phyloP scores from a whole-genome alignment of 2,113 vertebrate genomes.

The Osmerus eperlanus region DNA sequence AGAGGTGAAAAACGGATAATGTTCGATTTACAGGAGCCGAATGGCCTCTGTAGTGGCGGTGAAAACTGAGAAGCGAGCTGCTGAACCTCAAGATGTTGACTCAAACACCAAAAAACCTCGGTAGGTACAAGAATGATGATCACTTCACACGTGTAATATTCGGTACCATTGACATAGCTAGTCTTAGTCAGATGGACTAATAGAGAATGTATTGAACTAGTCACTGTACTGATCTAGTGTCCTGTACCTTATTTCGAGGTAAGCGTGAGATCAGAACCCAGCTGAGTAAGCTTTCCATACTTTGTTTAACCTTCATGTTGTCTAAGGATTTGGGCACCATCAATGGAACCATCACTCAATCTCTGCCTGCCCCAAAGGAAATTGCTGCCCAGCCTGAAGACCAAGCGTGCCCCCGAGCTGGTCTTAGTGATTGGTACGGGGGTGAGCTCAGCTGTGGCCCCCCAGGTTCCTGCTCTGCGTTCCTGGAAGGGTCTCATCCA shows the following conservation, averaged over 20 bases:
- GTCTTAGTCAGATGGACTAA: neutral
- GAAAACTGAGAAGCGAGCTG: conserved; percentile 77
- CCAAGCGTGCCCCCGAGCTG: conserved; percentile 87
- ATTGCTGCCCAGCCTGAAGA: conserved; percentile 91
- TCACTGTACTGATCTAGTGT: neutral
- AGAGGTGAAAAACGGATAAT: neutral
- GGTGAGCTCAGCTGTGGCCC: conserved; percentile 91
- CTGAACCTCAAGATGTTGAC: conserved; percentile 80
- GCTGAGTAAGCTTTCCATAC: conserved; percentile 14
- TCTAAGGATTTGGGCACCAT: conserved; percentile 25
- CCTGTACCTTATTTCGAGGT: conserved; percentile 4
- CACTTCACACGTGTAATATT: neutral
- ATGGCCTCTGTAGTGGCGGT: conserved; percentile 86
- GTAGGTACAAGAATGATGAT: conserved; percentile 61
- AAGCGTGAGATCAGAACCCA: conserved; percentile 21
- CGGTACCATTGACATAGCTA: neutral
- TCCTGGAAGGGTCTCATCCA: conserved; percentile 97
- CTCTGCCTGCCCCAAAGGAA: conserved; percentile 75
- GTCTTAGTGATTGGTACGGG: conserved; percentile 94
- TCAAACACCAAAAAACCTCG: conserved; percentile 89
- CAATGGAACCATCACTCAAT: conserved; percentile 34
- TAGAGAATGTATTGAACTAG: neutral
- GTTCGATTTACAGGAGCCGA: conserved; percentile 74
- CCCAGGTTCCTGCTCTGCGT: conserved; percentile 88
- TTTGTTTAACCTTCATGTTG: conserved; percentile 39